These are phyloP conservation scores for Orcinus orca DNA, from an alignment of 2,113 vertebrate genomes.

Conservation along the genomic window DNA sequence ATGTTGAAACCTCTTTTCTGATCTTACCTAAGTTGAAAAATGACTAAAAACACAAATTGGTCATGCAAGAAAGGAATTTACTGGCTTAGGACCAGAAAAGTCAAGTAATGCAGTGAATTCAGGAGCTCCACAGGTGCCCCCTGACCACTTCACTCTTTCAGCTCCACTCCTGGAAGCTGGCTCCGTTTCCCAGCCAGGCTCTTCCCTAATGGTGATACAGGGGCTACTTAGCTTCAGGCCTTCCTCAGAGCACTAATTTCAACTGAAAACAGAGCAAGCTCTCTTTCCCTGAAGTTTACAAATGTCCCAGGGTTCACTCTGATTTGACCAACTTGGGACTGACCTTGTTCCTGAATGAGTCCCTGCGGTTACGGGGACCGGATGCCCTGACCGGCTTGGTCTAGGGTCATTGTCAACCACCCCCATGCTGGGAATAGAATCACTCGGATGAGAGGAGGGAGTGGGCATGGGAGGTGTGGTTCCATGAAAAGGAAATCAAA, in stretches of 20 bases:
- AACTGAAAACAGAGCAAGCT: neutral
- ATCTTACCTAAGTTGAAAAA: neutral
- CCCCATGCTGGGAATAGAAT: no score
- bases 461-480: neutral
- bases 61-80: neutral
- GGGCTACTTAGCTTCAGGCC: neutral
- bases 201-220: neutral
- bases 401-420: no score
- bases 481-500: neutral
- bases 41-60: neutral
- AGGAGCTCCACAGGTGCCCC: neutral
- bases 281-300: neutral
- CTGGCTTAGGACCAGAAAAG: neutral
- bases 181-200: neutral
- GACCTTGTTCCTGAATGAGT: neutral
- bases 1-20: neutral
- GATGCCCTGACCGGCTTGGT: neutral
- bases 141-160: neutral
- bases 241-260: neutral
- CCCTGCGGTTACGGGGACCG: neutral
- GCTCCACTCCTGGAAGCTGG: neutral
- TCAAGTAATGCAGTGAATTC: neutral
- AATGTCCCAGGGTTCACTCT: neutral
- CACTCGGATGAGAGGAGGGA: neutral
- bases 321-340: neutral